Percentiles rank a stretch among this genome's conserved stretches.
Conservation (phyloP, 2,113 vertebrate genomes). For the Circaetus cinerascens region DNA sequence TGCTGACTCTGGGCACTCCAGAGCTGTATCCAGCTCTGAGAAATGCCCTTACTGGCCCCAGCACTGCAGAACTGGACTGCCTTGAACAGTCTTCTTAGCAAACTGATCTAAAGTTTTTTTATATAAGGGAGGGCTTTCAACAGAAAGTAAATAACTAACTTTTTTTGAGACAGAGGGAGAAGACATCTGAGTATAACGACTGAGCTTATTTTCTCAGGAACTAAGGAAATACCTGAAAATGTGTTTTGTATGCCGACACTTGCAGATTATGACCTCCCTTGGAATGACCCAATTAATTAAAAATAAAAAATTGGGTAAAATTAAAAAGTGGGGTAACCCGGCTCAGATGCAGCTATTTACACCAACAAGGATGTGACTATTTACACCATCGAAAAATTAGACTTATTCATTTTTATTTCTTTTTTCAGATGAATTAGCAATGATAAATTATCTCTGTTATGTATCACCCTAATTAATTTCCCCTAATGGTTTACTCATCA, state of each 20-base stretch:
- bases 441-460: not conserved
- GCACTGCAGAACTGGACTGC: not conserved
- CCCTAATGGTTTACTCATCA: not conserved
- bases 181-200: not conserved
- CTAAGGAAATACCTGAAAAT: not conserved
- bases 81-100: no score
- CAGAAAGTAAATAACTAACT: not conserved
- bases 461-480: not conserved
- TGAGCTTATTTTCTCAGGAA: not conserved
- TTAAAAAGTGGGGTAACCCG: accelerated
- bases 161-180: not conserved
- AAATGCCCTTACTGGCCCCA: not conserved
- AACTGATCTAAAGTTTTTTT: not conserved
- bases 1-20: no score
- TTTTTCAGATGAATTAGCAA: not conserved
- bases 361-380: not conserved
- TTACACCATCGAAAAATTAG: not conserved
- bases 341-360: not conserved
- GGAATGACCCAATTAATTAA: no score
- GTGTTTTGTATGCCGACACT: not conserved
- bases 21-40: not conserved
- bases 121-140: not conserved
- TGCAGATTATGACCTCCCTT: not conserved
- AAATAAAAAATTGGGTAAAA: no score
- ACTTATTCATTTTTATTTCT: not conserved